Base-by-base conservation (phyloP, 23 tunicate species). In the Halocynthia aurantium region DNA sequence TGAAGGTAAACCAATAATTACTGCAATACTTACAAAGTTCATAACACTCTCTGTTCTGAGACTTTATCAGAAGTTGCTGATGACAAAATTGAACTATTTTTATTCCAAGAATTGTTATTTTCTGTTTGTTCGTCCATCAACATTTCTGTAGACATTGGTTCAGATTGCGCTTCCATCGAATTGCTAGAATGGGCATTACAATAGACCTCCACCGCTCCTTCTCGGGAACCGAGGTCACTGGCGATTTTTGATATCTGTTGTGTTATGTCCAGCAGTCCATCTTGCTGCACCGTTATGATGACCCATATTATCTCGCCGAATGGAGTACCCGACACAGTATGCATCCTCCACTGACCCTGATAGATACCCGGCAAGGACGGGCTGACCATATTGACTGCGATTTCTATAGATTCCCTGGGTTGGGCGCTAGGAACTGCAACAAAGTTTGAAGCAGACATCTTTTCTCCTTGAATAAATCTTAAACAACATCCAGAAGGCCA, bases 261-360 rank as follows among this genome's bases (percentile, higher is more conserved):
- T 5, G 94, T 85, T 52, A 84, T 85, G 15, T 84, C 99, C 6
- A 88, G 75, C 65, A 86, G 68, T 10, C 93, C 93, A 10, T 92
- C 93, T 19, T 22, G 70, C 57, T 96, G 89, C 6, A 96, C 99
- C 9, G 93, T 67, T 61, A 96, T 82, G 6, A 89, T 85, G 13
- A 91, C 96, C 99, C 99, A 96, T 50, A 96, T 89, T n/a, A 75
- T 74, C 61, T 92, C 98, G 55, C 93, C 93, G 75, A 96, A 86
- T 11, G 91, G 99, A 54, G 75, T 70, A 80, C 87, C 81, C 7
- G 56, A 75, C 53, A 57, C 77, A 54, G 87, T 96, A 61, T 75
- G 83, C 58, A 90, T 78, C 70, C 81, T 90, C 99, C 99, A 96
- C 81, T 87, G 96, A 7, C 96, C 96, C 77, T 90, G 96, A 69